Conservation (phyloP, 2,888 invertebrate species). For the Caenorhabditis panamensis region DNA sequence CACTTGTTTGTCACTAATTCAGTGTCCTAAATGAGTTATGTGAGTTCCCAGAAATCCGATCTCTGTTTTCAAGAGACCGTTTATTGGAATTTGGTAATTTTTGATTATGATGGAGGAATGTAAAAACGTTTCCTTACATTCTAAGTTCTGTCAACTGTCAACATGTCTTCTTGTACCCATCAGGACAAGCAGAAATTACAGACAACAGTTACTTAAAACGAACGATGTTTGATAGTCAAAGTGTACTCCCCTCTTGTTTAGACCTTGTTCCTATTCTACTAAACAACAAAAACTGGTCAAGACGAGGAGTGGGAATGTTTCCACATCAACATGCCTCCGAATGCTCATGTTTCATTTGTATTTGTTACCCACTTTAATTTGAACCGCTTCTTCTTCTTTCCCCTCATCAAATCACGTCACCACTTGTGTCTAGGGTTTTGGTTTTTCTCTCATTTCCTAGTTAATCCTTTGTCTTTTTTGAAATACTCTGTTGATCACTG, state of each 20-base stretch:
- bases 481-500: too few relatives aligned
- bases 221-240: conserved; percentile 22
- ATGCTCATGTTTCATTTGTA: conserved; percentile 51
- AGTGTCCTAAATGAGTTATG: too few relatives aligned
- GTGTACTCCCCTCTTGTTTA: conserved; percentile 3
- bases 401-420: conserved; percentile 44
- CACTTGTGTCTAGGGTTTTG: conserved; percentile 7
- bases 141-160: not conserved
- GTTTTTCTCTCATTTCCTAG: not conserved
- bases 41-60: too few relatives aligned
- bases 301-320: conserved; percentile 41
- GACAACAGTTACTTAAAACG: not conserved
- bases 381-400: conserved; percentile 12
- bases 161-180: not conserved
- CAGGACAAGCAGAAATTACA: not conserved
- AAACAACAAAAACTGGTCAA: conserved; percentile 46
- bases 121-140: not conserved
- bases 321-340: conserved; percentile 37
- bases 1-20: too few relatives aligned
- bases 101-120: too few relatives aligned
- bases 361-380: conserved; percentile 54
- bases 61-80: too few relatives aligned
- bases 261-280: conserved; percentile 5
- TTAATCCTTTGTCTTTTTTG: not conserved
- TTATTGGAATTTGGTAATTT: too few relatives aligned